A percentile compares a stretch with the other conserved stretches of the same genome.
These are phyloP conservation scores for Psilopogon haemacephalus DNA, from an alignment of 2,113 vertebrate genomes.

Conservation along the genomic window DNA sequence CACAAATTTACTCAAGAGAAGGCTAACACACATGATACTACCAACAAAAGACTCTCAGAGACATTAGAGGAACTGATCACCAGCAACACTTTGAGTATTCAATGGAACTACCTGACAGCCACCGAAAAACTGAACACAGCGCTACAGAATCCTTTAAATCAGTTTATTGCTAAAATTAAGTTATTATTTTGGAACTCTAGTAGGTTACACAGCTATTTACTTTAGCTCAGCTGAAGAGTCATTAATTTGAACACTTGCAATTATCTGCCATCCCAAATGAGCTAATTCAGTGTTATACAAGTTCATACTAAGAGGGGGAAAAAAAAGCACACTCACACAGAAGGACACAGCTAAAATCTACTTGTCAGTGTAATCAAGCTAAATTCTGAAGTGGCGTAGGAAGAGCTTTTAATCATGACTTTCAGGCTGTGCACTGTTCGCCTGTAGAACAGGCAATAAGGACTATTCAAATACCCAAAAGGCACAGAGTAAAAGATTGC, in stretches of 20 bases:
- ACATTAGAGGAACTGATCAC: not conserved
- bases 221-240: not conserved
- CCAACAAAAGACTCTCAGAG: not conserved
- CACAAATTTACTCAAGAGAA: not conserved
- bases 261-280: conserved; percentile 2
- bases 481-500: not conserved
- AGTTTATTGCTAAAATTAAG: not conserved
- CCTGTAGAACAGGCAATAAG: not conserved
- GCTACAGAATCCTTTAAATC: not conserved
- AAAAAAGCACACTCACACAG: not conserved
- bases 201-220: not conserved
- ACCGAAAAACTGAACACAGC: not conserved
- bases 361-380: conserved; percentile 55
- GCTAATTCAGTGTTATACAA: conserved; percentile 13
- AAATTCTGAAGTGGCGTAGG: conserved; percentile 49
- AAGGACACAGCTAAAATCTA: conserved; percentile 31
- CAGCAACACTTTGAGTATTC: not conserved
- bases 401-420: conserved; percentile 49
- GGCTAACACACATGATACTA: not conserved
- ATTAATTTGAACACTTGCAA: conserved; percentile 42
- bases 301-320: not conserved
- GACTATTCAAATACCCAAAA: conserved; percentile 17
- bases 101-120: not conserved
- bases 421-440: not conserved
- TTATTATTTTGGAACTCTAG: not conserved